phyloP scores from a whole-genome alignment of 1,140 invertebrate species.

The Coenobita brevimanus region DNA sequence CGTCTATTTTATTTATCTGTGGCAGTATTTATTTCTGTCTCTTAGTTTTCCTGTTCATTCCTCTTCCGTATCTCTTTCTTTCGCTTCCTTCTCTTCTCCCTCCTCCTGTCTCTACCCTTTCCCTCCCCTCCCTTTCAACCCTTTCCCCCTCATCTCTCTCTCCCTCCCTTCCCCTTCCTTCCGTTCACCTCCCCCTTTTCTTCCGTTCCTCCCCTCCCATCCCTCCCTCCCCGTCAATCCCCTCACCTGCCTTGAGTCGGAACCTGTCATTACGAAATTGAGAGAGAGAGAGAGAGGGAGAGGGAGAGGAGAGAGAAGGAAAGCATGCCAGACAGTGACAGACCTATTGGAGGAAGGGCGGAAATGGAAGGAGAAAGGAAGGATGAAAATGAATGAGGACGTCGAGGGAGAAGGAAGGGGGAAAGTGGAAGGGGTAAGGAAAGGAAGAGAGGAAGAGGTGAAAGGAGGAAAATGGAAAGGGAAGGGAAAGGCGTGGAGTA shows the following conservation, averaged over 20 bases:
- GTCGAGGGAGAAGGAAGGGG: background rate
- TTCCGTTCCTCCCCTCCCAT: background rate
- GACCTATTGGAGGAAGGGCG: no score
- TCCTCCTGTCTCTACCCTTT: background rate
- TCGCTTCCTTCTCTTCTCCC: background rate
- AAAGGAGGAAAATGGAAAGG: background rate
- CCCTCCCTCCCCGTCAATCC: background rate
- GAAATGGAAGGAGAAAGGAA: no score
- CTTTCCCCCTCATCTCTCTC: background rate
- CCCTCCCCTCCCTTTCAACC: background rate
- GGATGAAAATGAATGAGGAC: no score
- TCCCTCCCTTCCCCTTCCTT: background rate
- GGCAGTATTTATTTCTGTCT: background rate
- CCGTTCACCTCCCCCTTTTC: background rate
- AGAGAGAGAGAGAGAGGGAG: slow-evolving; percentile 20
- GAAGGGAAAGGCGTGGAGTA: background rate
- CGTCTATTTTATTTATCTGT: background rate
- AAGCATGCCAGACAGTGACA: no score
- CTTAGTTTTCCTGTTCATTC: background rate
- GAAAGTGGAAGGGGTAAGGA: background rate
- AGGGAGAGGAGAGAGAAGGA: slow-evolving; percentile 6
- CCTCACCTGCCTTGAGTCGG: background rate
- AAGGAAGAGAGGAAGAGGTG: background rate
- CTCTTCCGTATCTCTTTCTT: background rate
- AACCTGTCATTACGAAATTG: background rate